A percentile compares a stretch with the other conserved stretches of the same genome.
Evolutionary conservation across 2,888 invertebrate genomes (phyloP).

Genomic region (Eupithecia subumbrata): DNA sequence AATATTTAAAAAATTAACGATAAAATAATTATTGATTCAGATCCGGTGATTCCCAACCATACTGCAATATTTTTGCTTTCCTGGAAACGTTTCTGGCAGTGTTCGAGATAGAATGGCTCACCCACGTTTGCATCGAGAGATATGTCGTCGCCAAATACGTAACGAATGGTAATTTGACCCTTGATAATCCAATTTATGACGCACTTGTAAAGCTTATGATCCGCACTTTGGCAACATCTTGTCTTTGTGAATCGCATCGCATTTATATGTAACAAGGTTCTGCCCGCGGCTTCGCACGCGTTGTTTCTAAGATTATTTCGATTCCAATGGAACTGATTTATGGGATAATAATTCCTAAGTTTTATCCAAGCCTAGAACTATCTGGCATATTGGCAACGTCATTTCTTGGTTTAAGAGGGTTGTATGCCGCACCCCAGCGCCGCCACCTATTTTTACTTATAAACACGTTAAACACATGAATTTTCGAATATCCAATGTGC

Average conservation of each 20-base stretch:
- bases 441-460: too few species aligned
- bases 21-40: constrained; percentile 27
- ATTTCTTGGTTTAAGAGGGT: too few species aligned
- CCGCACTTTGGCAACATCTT: not conserved
- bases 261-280: not conserved
- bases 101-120: constrained; percentile 75
- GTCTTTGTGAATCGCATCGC: not conserved
- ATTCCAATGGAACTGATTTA: too few species aligned
- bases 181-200: not conserved
- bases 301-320: too few species aligned
- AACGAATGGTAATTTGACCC: constrained; percentile 61
- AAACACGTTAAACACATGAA: too few species aligned
- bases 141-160: constrained; percentile 72
- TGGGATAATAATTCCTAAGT: too few species aligned
- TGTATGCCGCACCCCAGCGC: too few species aligned
- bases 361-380: too few species aligned
- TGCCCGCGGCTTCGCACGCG: too few species aligned
- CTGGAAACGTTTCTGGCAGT: constrained; percentile 75
- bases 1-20: not conserved
- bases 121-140: constrained; percentile 78
- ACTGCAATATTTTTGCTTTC: constrained; percentile 67
- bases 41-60: constrained; percentile 29
- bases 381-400: too few species aligned
- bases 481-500: too few species aligned
- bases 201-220: not conserved